A percentile compares a stretch with the other conserved stretches of the same genome.
phyloP scores from a whole-genome alignment of 2,888 invertebrate genomes.

The Amphipoea lucens region DNA sequence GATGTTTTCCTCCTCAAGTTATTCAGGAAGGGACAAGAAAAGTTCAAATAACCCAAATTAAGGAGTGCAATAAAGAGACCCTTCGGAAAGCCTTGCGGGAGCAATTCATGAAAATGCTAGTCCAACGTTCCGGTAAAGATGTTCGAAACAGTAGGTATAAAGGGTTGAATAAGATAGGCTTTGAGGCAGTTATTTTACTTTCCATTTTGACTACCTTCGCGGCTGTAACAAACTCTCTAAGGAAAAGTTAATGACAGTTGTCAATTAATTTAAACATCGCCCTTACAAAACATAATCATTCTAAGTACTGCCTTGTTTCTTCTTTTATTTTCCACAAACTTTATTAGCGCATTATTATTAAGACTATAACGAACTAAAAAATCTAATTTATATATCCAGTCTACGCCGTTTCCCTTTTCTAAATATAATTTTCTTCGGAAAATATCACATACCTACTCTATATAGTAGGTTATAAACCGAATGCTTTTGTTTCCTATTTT shows the following conservation, averaged over 20 bases:
- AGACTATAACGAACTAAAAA: not conserved
- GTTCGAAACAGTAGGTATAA: constrained; percentile 76
- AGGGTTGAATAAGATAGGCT: constrained; percentile 76
- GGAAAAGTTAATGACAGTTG: constrained; percentile 18
- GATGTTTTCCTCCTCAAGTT: constrained; percentile 75
- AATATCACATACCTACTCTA: not conserved
- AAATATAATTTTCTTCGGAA: constrained; percentile 2
- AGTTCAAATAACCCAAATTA: constrained; percentile 86
- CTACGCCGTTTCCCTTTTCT: not conserved
- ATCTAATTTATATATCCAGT: not conserved
- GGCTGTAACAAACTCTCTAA: constrained; percentile 5
- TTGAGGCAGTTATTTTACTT: constrained; percentile 67
- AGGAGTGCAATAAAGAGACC: constrained; percentile 85
- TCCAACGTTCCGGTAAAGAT: constrained; percentile 80
- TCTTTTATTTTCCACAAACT: not conserved
- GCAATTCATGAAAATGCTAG: constrained; percentile 84
- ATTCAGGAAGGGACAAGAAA: constrained; percentile 81
- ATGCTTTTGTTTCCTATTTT: constrained; percentile 31
- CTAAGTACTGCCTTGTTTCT: not conserved
- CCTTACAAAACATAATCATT: not conserved
- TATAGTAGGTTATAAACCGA: not conserved
- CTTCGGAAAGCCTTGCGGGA: constrained; percentile 84
- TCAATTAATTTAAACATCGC: constrained; percentile 23
- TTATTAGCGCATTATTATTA: not conserved
- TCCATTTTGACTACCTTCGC: constrained; percentile 36